Evolutionary conservation across 2,113 vertebrate genomes (phyloP), one percentile per base, ranked within the genome.

Genomic region (Setophaga kirtlandii): DNA sequence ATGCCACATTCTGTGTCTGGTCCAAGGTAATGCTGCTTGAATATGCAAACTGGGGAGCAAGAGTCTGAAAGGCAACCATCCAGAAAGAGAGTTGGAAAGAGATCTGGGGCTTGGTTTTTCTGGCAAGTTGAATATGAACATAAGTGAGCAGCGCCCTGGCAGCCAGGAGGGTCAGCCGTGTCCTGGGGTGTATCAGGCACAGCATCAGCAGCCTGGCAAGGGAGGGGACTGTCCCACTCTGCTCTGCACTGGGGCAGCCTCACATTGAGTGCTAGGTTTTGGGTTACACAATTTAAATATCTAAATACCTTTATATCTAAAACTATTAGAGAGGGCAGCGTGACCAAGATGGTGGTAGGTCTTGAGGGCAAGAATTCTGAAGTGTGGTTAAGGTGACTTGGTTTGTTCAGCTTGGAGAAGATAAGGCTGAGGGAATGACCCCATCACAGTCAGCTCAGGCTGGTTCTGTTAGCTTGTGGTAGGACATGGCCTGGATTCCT

Each of bases 191-290:
- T 42, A 47, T 31, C 23, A 63, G 23, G 37, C 12, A 47, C 20
- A 76, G 30, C 47, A 42, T 7, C 0, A 1, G 6, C 13, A 62
- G 30, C 9, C 0, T 0, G 16, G 9, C 3, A 6, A 63, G 15
- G 2, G 12, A 39, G 23, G 23, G 11, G 16, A 15, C 21, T 44
- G 23, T 82, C 35, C 18, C 0, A 0, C 27, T 31, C 39, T 58
- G 5, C 30, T 8, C 20, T 15, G 23, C 2, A 0, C 27, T 52
- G 11, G 8, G 27, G 9, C 6, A 1, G 28, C 21, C 7, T 49
- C 18, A 22, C 8, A 3, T 28, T 2, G 0, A 62, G 53, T 23
- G 6, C 27, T 55, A 31, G 33, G 18, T 4, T 60, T 2, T 75
- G 67, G 5, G 4, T 1, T 0, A 1, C 50, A 41, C 28, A 39